phyloP scores from a whole-genome alignment of 2,888 invertebrate species.

The Platycheirus rosarum region DNA sequence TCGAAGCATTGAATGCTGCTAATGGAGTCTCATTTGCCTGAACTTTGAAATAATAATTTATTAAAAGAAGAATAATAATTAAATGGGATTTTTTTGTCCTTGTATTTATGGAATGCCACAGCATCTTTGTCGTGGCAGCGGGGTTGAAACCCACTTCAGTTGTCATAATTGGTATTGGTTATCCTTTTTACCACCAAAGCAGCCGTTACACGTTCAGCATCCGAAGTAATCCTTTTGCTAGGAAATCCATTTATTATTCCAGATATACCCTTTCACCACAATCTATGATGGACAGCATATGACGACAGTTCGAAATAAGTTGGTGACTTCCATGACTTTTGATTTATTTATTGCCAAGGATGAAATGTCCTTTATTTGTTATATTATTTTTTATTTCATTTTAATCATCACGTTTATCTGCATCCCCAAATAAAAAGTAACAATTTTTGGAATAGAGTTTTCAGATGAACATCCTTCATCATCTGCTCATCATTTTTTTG shows the following conservation, averaged over 20 bases:
- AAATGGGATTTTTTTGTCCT: not conserved
- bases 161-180: conserved; percentile 36
- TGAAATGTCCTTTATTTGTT: not conserved
- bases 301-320: conserved; percentile 21
- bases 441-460: no score
- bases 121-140: no score
- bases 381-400: no score
- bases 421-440: no score
- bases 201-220: conserved; percentile 23
- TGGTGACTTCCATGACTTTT: conserved; percentile 28
- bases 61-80: not conserved
- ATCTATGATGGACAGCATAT: conserved; percentile 14
- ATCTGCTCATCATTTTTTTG: no score
- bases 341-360: conserved; percentile 19
- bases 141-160: conserved; percentile 22
- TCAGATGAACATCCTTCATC: no score
- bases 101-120: not conserved
- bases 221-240: not conserved
- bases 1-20: conserved; percentile 6
- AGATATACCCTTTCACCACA: conserved; percentile 9
- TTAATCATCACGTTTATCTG: no score
- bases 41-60: conserved; percentile 9
- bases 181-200: conserved; percentile 9
- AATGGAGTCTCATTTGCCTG: not conserved
- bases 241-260: conserved; percentile 15